Conservation (phyloP, 2,113 vertebrate genomes). For the Callionymus lyra region DNA sequence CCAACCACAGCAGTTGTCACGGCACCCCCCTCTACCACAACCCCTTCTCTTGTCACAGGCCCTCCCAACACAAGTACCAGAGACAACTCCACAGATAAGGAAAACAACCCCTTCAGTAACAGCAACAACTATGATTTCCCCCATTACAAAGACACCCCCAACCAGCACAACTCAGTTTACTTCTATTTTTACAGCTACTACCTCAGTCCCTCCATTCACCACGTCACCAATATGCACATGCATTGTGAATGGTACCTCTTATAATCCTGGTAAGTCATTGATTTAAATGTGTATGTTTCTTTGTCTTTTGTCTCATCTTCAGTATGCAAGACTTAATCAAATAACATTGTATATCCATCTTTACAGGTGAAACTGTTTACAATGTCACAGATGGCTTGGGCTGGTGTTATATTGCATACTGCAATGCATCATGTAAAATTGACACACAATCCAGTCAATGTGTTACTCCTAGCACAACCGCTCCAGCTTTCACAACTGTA, state of each 20-base stretch:
- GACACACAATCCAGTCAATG: conserved; percentile 7
- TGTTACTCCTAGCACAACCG: conserved; percentile 23
- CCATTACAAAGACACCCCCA: not conserved
- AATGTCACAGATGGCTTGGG: conserved; percentile 35
- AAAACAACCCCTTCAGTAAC: not conserved
- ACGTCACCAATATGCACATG: conserved; percentile 22
- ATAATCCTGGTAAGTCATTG: conserved; percentile 23
- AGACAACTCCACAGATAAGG: not conserved
- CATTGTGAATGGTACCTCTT: conserved; percentile 9
- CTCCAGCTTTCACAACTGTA: not conserved
- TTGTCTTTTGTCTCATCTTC: not conserved
- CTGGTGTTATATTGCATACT: conserved; percentile 33
- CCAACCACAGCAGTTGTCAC: not conserved
- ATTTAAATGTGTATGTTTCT: not conserved
- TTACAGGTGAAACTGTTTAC: conserved; percentile 40
- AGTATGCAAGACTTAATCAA: not conserved
- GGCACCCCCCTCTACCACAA: conserved; percentile 5
- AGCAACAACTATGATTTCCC: not conserved
- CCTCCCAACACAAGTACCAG: not conserved
- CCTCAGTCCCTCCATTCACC: not conserved
- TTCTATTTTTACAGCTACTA: not conserved
- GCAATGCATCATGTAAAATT: conserved; percentile 37
- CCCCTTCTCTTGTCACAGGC: not conserved
- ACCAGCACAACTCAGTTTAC: not conserved
- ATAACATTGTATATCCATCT: not conserved